Conservation (phyloP, 2,797 vertebrate genomes). For the Harpagifer antarcticus region DNA sequence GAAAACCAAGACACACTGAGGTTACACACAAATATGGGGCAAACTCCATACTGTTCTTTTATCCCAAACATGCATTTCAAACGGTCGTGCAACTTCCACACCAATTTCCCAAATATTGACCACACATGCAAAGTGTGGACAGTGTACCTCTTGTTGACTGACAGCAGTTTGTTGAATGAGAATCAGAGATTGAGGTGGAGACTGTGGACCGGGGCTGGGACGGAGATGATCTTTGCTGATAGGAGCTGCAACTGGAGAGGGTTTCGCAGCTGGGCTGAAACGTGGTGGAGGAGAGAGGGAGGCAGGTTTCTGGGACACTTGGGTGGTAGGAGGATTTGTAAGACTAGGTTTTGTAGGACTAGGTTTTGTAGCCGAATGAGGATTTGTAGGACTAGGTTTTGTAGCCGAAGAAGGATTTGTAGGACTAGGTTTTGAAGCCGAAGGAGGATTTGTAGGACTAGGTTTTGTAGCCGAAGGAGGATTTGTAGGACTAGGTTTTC, state of each 20-base stretch:
- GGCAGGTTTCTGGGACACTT: constrained; percentile 20
- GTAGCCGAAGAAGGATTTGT: not conserved
- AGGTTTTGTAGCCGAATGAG: constrained; percentile 11
- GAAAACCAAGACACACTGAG: constrained; percentile 2
- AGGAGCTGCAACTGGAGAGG: constrained; percentile 13
- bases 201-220: constrained; percentile 23
- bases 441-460: not conserved
- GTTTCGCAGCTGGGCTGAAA: constrained; percentile 46
- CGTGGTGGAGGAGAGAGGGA: constrained; percentile 20
- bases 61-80: constrained; percentile 61
- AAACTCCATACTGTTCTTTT: constrained; percentile 27
- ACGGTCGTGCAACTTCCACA: constrained; percentile 49
- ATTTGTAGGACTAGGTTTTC: constrained; percentile 13
- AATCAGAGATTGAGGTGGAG: constrained; percentile 49
- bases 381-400: constrained; percentile 8
- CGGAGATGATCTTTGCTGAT: constrained; percentile 27
- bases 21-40: not conserved
- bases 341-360: constrained; percentile 12
- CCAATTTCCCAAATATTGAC: constrained; percentile 31
- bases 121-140: constrained; percentile 40
- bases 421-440: constrained; percentile 17
- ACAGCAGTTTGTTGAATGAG: constrained; percentile 45
- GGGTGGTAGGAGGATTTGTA: not conserved
- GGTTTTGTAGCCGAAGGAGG: constrained; percentile 16
- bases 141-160: constrained; percentile 79